Evolutionary conservation across 2,888 invertebrate species (phyloP).

Genomic region (Agonopterix alstromeriana): DNA sequence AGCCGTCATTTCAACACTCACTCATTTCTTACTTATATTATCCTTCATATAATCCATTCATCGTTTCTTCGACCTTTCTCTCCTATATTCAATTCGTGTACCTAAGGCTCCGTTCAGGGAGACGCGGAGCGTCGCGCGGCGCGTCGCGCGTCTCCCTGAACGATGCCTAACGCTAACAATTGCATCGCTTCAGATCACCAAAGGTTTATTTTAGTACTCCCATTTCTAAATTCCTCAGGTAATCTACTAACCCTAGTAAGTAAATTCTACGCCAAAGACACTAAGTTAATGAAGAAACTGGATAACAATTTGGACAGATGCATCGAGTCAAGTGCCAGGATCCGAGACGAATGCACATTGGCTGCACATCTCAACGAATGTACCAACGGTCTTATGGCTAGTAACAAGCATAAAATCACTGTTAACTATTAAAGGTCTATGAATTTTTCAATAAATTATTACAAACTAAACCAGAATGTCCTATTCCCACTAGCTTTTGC

Average conservation of each 20-base stretch:
- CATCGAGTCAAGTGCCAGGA: constrained; percentile 40
- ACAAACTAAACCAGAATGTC: no score
- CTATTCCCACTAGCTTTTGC: no score
- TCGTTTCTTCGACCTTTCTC: no score
- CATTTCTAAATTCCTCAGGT: constrained; percentile 20
- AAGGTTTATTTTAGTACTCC: background rate
- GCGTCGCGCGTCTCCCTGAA: no score
- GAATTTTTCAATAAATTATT: no score
- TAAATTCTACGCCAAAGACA: constrained; percentile 62
- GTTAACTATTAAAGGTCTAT: constrained; percentile 40
- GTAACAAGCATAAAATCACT: constrained; percentile 49
- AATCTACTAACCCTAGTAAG: constrained; percentile 48
- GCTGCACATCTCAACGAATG: constrained; percentile 58
- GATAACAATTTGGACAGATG: constrained; percentile 59
- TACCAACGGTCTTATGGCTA: constrained; percentile 59
- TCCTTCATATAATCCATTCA: no score
- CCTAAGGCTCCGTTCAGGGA: no score
- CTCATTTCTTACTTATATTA: no score
- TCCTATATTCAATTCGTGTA: no score
- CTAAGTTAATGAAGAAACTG: constrained; percentile 56
- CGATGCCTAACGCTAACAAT: no score
- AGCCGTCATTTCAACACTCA: no score
- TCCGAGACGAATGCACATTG: constrained; percentile 46
- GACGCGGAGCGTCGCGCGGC: no score
- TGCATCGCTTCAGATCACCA: background rate